phyloP scores from a whole-genome alignment of 1,140 invertebrate genomes.

The Tenebrio molitor region DNA sequence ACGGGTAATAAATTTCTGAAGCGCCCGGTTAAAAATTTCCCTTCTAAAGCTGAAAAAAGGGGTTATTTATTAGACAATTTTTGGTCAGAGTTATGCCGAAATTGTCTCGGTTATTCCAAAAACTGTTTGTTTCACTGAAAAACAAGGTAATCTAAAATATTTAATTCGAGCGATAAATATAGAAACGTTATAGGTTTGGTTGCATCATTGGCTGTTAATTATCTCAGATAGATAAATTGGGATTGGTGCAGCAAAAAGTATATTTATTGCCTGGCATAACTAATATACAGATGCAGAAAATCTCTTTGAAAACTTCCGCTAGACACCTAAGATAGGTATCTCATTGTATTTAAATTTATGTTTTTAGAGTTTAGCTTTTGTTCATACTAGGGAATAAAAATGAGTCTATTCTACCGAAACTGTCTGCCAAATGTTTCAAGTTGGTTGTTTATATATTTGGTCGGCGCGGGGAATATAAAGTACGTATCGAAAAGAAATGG shows the following conservation, averaged over 20 bases:
- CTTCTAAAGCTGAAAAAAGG: conserved; percentile 10
- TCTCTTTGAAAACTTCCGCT: conserved; percentile 30
- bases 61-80: conserved; percentile 24
- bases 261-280: conserved; percentile 6
- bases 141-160: no score
- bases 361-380: conserved; percentile 30
- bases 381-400: neutral
- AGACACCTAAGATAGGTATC: conserved; percentile 32
- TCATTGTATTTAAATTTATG: conserved; percentile 40
- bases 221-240: neutral
- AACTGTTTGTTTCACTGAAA: neutral
- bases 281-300: conserved; percentile 22
- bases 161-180: conserved; percentile 6
- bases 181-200: conserved; percentile 19
- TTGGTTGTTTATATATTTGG: conserved; percentile 26
- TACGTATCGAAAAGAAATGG: conserved; percentile 9
- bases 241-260: conserved; percentile 1
- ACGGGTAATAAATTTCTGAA: conserved; percentile 7
- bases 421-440: conserved; percentile 9
- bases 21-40: conserved; percentile 5
- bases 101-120: neutral
- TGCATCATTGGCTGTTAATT: conserved; percentile 14
- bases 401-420: neutral
- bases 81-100: conserved; percentile 2
- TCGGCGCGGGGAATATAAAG: conserved; percentile 1